Base-by-base conservation (phyloP, 2,888 invertebrate genomes). In the Volucella inanis region DNA sequence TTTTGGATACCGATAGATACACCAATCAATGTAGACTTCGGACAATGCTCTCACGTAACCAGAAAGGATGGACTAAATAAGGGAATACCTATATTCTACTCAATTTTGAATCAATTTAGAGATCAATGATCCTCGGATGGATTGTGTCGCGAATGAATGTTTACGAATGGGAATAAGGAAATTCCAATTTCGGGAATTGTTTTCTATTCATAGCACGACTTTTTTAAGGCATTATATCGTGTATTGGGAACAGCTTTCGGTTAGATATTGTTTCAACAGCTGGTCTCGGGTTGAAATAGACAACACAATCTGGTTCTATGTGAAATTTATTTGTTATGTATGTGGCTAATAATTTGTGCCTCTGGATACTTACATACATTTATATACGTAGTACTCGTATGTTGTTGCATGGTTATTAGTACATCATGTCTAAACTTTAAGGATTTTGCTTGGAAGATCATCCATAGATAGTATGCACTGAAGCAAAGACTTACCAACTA, bases 51-150 rank as follows among this genome's bases (percentile, higher is more conserved):
- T 67, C 68, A 67, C 14, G 61, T 47, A 18, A 55, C 47, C 10
- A 59, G 47, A 65, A 4, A 49, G 15, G 57, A 41, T 38, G 22
- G 45, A 10, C 55, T 47, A n/a, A 11, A 55, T 38, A 57, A 52
- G 45, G 57, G 57, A 70, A 68, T 62, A 18, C n/a, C 31, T 31
- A 31, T 3, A 6, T 31, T 31, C 31, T 64, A 59, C 62, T 70
- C 68, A 45, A 57, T 47, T 68, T 39, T 43, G 55, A 14, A 11
- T 22, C 22, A 12, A 64, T 68, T 62, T 45, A 18, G 74, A 39
- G 81, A 70, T 81, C 81, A 81, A 52, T 76, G 64, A 71, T 71
- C 81, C 31, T 45, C 15, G 43, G 2, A 18, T 14, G 31, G 15
- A 39, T 22, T 31, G 38, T 57, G 39, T 57, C 57, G 57, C 57